Evolutionary conservation across 37 sponge, comb jelly and placozoan genomes (phyloP).

Genomic region (Agelas oroides): DNA sequence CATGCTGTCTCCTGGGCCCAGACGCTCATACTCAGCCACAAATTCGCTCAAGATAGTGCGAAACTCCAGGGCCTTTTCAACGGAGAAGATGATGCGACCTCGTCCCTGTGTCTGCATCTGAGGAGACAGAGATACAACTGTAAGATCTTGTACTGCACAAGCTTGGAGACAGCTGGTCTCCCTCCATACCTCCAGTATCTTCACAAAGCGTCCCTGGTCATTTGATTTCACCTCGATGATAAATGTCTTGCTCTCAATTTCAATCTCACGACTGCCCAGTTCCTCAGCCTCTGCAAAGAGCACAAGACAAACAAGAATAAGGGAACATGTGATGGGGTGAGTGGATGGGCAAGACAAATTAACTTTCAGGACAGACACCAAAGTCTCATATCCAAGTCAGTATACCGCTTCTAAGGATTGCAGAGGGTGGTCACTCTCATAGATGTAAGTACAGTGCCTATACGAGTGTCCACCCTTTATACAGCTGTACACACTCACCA

Average conservation of each 20-base stretch:
- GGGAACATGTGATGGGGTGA: neutral
- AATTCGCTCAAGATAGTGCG: slow-evolving; percentile 41
- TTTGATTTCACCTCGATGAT: slow-evolving; percentile 81
- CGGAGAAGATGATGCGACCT: slow-evolving; percentile 58
- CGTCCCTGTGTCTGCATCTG: slow-evolving; percentile 31
- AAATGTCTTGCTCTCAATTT: slow-evolving; percentile 70
- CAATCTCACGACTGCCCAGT: slow-evolving; percentile 65
- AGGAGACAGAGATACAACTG: too few relatives aligned
- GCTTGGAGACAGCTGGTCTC: too few relatives aligned
- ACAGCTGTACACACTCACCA: too few relatives aligned
- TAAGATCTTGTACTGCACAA: too few relatives aligned
- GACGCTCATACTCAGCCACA: slow-evolving; percentile 48
- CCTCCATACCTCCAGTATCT: slow-evolving; percentile 68
- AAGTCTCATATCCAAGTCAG: too few relatives aligned
- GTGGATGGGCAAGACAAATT: neutral
- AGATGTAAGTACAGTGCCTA: too few relatives aligned
- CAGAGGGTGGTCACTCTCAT: too few relatives aligned
- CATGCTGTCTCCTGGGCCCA: slow-evolving; percentile 17
- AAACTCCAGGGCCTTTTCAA: slow-evolving; percentile 55
- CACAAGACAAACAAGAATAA: neutral
- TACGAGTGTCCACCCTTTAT: too few relatives aligned
- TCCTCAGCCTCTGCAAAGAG: slow-evolving; percentile 59
- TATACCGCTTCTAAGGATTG: too few relatives aligned
- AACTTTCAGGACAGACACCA: too few relatives aligned
- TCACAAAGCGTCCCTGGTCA: slow-evolving; percentile 82